Conservation (phyloP, 2,888 invertebrate species). For the Nineta flava region DNA sequence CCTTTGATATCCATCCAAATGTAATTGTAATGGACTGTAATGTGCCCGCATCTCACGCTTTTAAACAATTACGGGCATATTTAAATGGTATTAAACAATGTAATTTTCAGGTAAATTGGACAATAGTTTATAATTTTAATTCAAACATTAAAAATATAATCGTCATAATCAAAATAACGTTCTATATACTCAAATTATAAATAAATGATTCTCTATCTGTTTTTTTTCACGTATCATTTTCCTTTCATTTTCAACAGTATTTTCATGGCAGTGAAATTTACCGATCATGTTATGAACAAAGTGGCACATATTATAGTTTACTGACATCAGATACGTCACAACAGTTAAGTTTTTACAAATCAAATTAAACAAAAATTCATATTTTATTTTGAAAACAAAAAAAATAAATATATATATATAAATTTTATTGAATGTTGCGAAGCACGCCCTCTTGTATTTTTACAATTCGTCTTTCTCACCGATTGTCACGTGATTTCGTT, state of each 20-base stretch:
- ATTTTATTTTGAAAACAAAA: neutral
- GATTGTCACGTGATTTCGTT: neutral
- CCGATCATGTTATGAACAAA: neutral
- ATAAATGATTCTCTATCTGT: neutral
- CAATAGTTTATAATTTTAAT: neutral
- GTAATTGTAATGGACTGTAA: slow-evolving; percentile 45
- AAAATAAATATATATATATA: slow-evolving; percentile 1
- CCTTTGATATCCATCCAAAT: slow-evolving; percentile 38
- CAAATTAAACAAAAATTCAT: neutral
- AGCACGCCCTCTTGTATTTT: neutral
- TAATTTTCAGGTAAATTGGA: slow-evolving; percentile 32
- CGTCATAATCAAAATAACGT: neutral
- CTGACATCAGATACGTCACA: slow-evolving; percentile 2
- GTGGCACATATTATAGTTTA: slow-evolving; percentile 4
- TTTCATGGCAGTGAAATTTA: slow-evolving; percentile 2
- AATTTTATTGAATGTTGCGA: neutral
- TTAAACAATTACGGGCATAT: slow-evolving; percentile 41
- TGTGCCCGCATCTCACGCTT: slow-evolving; percentile 40
- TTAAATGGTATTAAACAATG: slow-evolving; percentile 33
- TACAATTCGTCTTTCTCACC: slow-evolving; percentile 1
- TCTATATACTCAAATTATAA: neutral
- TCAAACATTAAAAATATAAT: neutral
- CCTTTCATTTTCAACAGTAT: slow-evolving; percentile 2
- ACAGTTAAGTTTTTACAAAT: slow-evolving; percentile 6
- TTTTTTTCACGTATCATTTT: slow-evolving; percentile 1